phyloP scores from a whole-genome alignment of 2,113 vertebrate genomes.

The Lepus timidus region DNA sequence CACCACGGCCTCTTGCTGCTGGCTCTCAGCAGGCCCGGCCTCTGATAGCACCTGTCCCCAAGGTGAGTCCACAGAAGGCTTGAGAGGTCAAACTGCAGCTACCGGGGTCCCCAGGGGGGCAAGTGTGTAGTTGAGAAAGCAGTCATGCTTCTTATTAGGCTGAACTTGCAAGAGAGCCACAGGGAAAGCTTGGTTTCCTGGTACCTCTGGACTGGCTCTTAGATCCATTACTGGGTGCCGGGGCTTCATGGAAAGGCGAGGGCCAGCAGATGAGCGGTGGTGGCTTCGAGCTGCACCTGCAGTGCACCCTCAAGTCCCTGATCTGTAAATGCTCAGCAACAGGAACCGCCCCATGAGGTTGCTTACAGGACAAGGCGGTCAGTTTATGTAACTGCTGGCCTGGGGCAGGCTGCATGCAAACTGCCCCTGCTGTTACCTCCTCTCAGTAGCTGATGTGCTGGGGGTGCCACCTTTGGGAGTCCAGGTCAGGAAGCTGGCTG shows the following conservation, averaged over 20 bases:
- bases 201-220: neutral
- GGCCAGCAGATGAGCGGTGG: neutral
- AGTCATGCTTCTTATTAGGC: neutral
- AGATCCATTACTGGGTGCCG: neutral
- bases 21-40: conserved; percentile 43
- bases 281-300: neutral
- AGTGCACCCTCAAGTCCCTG: neutral
- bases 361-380: neutral
- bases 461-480: neutral
- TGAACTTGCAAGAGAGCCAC: neutral
- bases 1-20: neutral
- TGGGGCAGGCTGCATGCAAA: too few species aligned
- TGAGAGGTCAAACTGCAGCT: neutral
- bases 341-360: neutral
- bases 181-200: neutral
- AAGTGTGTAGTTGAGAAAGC: neutral
- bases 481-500: neutral
- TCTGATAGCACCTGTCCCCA: neutral
- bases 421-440: neutral
- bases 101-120: too few species aligned
- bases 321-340: neutral
- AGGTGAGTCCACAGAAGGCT: conserved; percentile 66
- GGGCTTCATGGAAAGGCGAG: neutral
- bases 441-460: neutral
- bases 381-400: neutral